phyloP scores from a whole-genome alignment of 2,113 vertebrate species.

The Corydoras maculifer region DNA sequence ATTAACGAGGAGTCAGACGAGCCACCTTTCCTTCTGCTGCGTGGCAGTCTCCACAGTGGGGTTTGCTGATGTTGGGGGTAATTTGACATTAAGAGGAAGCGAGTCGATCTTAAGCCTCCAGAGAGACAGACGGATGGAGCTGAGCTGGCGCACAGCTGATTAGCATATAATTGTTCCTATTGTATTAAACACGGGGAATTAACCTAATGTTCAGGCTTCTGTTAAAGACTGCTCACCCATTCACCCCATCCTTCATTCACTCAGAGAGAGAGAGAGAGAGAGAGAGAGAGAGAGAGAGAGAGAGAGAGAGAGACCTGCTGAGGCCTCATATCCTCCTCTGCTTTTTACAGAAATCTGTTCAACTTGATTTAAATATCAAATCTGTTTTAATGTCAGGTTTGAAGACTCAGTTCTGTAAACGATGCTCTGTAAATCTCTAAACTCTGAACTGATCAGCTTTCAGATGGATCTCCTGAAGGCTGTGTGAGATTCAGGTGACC shows the following conservation, averaged over 20 bases:
- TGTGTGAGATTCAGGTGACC: too few species aligned
- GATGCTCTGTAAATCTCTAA: too few species aligned
- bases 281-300: conserved; percentile 25
- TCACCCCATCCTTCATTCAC: conserved; percentile 37
- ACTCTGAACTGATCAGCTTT: too few species aligned
- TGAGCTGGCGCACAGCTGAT: conserved; percentile 64
- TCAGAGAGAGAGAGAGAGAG: conserved; percentile 20
- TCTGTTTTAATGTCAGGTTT: too few species aligned
- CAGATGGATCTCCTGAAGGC: too few species aligned
- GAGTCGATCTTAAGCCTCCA: conserved; percentile 37
- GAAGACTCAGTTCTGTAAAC: too few species aligned
- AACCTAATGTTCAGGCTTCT: conserved; percentile 47
- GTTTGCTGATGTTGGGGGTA: conserved; percentile 5
- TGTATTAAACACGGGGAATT: conserved; percentile 68
- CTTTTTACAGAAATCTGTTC: too few species aligned
- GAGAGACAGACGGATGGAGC: conserved; percentile 53
- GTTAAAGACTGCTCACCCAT: conserved; percentile 42
- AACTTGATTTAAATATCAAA: too few species aligned
- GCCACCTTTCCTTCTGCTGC: too few species aligned
- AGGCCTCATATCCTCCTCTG: too few species aligned
- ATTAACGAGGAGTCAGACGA: too few species aligned
- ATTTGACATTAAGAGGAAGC: conserved; percentile 39
- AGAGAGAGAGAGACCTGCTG: conserved; percentile 5
- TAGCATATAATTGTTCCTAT: conserved; percentile 76
- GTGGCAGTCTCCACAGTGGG: neutral